Evolutionary conservation across 92 coral and sea anemone species (phyloP).

Genomic region (Anthopleura xanthogrammica): DNA sequence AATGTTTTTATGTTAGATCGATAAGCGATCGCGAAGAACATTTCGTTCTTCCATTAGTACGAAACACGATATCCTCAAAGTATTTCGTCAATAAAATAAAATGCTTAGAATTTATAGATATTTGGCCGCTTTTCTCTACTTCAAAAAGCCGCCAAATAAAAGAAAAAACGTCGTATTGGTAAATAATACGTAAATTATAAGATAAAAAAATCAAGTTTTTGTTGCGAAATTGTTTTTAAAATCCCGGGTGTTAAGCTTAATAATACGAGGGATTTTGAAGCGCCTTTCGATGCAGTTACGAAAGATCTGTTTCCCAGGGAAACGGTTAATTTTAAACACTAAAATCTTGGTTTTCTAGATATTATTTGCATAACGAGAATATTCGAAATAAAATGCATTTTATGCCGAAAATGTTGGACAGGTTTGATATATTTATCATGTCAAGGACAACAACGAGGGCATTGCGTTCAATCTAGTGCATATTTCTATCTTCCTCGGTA

Average conservation of each 20-base stretch:
- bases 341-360: neutral
- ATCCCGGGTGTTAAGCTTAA: too few relatives aligned
- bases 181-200: neutral
- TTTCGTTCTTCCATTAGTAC: neutral
- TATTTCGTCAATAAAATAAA: constrained; percentile 6
- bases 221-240: neutral
- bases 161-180: neutral
- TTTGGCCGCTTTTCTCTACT: neutral
- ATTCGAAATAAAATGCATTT: constrained; percentile 5
- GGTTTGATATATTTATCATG: neutral
- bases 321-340: neutral
- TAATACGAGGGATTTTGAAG: neutral
- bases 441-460: neutral
- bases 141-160: neutral
- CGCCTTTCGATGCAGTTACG: neutral
- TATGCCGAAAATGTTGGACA: neutral
- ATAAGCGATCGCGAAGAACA: neutral
- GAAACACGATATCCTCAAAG: constrained; percentile 8
- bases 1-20: neutral
- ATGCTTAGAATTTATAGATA: constrained; percentile 4
- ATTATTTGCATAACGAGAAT: constrained; percentile 21
- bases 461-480: neutral
- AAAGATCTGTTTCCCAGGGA: neutral
- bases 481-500: neutral
- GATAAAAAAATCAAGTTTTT: neutral